Evolutionary conservation across 2,888 invertebrate species (phyloP), one percentile per base, ranked within the genome.

Genomic region (Scaptomyza tumidula): DNA sequence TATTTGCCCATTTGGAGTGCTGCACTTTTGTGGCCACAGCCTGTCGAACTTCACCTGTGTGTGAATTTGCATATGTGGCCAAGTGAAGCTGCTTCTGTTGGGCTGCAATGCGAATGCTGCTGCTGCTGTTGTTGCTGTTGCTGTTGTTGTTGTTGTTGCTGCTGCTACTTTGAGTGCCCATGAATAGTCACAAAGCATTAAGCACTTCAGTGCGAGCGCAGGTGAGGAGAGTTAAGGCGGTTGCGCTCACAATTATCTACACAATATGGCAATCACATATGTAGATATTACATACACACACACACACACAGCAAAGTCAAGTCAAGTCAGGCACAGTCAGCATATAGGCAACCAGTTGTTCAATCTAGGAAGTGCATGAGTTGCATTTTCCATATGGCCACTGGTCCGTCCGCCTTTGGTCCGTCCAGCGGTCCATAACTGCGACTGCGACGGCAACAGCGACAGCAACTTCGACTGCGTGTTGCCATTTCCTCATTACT

Each of bases 301-400:
- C 52, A 53, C 53, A 57, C 39, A 27, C 41, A 35, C 37, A 44
- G 59, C 49, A 61, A 78, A 77, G 72, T 52, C 58, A 62, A 77
- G 75, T 64, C 69, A 69, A 69, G 79, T 74, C 75, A 79, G 74
- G 68, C 60, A 59, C 58, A 74, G 73, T 77, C 73, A 77, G 61
- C 62, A 52, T 67, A 78, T 67, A 81, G 74, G 66, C 89, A 87
- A 87, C 87, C 87, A 84, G 89, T 87, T 84, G 89, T 85, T 76
- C 87, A 87, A 89, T 89, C 89, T 89, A 87, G 88, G 89, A 89
- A 85, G 85, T 85, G 85, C 85, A 85, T 85, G 85, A 85, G 86
- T 85, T 85, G 85, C 85, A 85, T 89, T 87, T 85, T 88, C 89
- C 83, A 83, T 83, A 83, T 86, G 86, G 84, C 87, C 84, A 86